Percentiles rank a stretch among this genome's conserved stretches.
phyloP scores from a whole-genome alignment of 2,888 invertebrate species.

The Petrophora chlorosata region DNA sequence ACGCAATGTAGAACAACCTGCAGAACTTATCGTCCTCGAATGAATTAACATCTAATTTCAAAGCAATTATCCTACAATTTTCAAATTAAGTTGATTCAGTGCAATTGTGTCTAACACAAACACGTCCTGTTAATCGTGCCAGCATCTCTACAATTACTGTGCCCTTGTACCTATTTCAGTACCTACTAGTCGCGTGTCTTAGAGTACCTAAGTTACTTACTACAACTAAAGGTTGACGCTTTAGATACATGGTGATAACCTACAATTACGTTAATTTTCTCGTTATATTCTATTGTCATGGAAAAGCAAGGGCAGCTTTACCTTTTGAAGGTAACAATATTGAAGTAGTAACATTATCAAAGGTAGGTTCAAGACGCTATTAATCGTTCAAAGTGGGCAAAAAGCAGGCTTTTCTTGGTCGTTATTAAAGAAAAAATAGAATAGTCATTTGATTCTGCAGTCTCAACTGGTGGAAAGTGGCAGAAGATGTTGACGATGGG shows the following conservation, averaged over 20 bases:
- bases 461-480: no score
- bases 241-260: slow-evolving; percentile 52
- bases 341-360: no score
- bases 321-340: no score
- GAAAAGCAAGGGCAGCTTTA: background rate
- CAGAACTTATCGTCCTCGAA: no score
- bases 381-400: no score
- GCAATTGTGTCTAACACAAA: slow-evolving; percentile 3
- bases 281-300: slow-evolving; percentile 5
- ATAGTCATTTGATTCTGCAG: no score
- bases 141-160: slow-evolving; percentile 46
- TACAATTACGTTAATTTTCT: slow-evolving; percentile 31
- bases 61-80: slow-evolving; percentile 9
- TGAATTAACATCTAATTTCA: slow-evolving; percentile 8
- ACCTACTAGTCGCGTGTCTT: slow-evolving; percentile 8
- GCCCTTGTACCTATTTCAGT: slow-evolving; percentile 66
- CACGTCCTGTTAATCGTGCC: slow-evolving; percentile 35
- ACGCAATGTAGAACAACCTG: background rate
- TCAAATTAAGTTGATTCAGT: slow-evolving; percentile 7
- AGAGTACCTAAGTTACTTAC: slow-evolving; percentile 16
- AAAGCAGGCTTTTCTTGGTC: no score
- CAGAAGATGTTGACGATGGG: no score
- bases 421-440: no score
- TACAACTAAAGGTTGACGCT: slow-evolving; percentile 44
- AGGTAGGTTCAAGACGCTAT: no score